Evolutionary conservation across 2,113 vertebrate genomes (phyloP).

Genomic region (Hippoglossus stenolepis): DNA sequence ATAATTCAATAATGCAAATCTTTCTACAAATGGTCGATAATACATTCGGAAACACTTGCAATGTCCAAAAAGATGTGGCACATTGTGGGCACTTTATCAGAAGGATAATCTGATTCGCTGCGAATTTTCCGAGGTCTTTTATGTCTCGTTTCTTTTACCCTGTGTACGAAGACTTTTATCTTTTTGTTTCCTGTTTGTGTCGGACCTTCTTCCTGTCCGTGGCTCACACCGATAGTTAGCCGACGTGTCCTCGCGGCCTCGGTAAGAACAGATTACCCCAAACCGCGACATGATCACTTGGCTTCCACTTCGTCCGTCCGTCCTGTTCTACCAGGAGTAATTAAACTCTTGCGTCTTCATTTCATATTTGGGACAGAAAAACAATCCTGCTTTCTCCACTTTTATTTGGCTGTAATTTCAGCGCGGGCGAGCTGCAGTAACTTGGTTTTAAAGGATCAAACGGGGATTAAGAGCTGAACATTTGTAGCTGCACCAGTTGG

Average conservation of each 20-base stretch:
- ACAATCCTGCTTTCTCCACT: slow-evolving; percentile 12
- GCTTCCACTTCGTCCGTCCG: slow-evolving; percentile 32
- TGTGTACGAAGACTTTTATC: too few relatives aligned
- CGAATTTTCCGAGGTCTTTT: too few relatives aligned
- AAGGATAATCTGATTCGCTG: too few relatives aligned
- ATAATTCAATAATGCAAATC: too few relatives aligned
- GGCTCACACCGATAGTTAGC: not conserved
- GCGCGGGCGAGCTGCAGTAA: slow-evolving; percentile 20
- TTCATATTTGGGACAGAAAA: not conserved
- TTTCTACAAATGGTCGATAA: too few relatives aligned
- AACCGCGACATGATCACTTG: slow-evolving; percentile 61
- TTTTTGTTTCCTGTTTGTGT: too few relatives aligned
- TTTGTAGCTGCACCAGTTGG: slow-evolving; percentile 7
- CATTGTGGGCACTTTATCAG: too few relatives aligned
- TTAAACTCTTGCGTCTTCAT: not conserved
- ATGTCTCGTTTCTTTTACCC: too few relatives aligned
- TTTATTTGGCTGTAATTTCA: slow-evolving; percentile 30
- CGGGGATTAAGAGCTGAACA: slow-evolving; percentile 45
- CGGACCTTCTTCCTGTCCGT: too few relatives aligned
- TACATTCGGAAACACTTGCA: slow-evolving; percentile 22
- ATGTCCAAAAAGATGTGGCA: not conserved
- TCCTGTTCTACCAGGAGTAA: not conserved
- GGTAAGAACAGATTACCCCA: slow-evolving; percentile 51
- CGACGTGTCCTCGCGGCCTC: slow-evolving; percentile 20
- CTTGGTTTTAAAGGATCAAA: slow-evolving; percentile 47